phyloP scores from a whole-genome alignment of 1,140 invertebrate genomes.

The Drosophila athabasca region DNA sequence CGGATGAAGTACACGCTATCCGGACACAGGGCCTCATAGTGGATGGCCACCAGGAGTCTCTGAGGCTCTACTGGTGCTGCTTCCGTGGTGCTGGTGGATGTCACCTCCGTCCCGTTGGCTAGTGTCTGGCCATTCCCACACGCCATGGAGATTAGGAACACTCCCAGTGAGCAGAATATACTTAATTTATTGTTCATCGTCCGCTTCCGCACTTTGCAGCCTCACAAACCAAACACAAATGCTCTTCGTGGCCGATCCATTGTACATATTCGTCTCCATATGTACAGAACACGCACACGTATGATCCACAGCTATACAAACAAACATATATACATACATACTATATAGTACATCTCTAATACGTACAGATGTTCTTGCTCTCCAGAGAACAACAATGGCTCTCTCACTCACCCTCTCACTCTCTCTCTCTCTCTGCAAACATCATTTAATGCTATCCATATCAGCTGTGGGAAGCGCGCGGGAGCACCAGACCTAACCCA shows the following conservation, averaged over 20 bases:
- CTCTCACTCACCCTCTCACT: too few relatives aligned
- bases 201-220: constrained; percentile 42
- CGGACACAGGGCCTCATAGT: constrained; percentile 77
- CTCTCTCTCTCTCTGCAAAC: constrained; percentile 1
- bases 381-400: too few relatives aligned
- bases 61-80: neutral
- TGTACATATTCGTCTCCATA: constrained; percentile 20
- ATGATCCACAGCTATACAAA: constrained; percentile 1
- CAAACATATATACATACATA: neutral
- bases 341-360: too few relatives aligned
- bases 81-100: neutral
- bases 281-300: constrained; percentile 23
- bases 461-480: constrained; percentile 6
- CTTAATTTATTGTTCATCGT: constrained; percentile 42
- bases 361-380: too few relatives aligned
- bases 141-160: constrained; percentile 16
- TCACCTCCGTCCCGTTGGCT: constrained; percentile 12
- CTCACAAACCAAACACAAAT: constrained; percentile 58
- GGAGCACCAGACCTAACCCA: constrained; percentile 15
- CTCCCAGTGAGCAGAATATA: constrained; percentile 8
- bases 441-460: constrained; percentile 25
- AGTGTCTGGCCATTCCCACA: constrained; percentile 9
- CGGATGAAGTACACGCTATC: constrained; percentile 76
- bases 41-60: constrained; percentile 57
- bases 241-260: constrained; percentile 29